Evolutionary conservation across 2,797 vertebrate genomes (phyloP).

Genomic region (Halcyon chelicuti): DNA sequence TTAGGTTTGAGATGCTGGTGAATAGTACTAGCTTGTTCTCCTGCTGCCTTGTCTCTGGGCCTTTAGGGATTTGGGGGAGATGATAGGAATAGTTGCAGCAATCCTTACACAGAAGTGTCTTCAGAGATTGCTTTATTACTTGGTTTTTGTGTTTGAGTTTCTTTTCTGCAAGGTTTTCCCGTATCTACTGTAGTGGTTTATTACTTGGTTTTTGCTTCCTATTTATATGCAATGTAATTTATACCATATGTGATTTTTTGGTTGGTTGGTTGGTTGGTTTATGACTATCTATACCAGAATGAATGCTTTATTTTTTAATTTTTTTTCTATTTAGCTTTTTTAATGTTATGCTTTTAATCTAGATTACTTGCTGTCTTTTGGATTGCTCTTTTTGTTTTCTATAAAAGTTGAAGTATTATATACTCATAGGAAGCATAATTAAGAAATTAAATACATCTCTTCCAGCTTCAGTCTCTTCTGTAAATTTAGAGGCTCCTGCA

Average conservation of each 20-base stretch:
- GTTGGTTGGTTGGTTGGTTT: no score
- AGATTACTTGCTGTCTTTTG: neutral
- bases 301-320: neutral
- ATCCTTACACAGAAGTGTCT: neutral
- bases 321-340: neutral
- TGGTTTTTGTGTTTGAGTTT: neutral
- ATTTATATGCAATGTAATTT: neutral
- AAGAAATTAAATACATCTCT: neutral
- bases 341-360: neutral
- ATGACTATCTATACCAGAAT: neutral
- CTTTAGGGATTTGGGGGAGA: neutral
- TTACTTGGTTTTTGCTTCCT: constrained; percentile 15
- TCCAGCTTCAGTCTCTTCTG: neutral
- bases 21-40: neutral
- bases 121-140: neutral
- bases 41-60: neutral
- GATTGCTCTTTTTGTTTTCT: constrained; percentile 9
- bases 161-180: neutral
- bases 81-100: neutral
- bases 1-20: neutral
- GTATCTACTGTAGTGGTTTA: neutral
- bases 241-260: neutral
- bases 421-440: neutral
- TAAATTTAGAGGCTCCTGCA: neutral
- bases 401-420: neutral